A percentile compares a stretch with the other conserved stretches of the same genome.
phyloP scores from a whole-genome alignment of 92 coral and sea anemone species.

The Zoanthus gigantus region DNA sequence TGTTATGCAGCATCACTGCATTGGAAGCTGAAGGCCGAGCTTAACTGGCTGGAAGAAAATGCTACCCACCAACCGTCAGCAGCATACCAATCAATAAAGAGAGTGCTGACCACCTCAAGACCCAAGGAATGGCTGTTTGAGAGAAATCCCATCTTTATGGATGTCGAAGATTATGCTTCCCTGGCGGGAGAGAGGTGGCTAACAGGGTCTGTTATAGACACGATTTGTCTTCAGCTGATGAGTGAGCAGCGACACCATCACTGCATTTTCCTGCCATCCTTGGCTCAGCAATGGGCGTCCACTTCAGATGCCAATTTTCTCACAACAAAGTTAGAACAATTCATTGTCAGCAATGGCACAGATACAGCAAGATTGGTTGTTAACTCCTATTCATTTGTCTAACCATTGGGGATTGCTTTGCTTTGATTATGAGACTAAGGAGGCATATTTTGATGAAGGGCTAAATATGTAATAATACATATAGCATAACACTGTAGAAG shows the following conservation, averaged over 20 bases:
- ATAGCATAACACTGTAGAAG: neutral
- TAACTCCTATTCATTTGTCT: neutral
- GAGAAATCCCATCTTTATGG: constrained; percentile 41
- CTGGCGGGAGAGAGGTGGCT: constrained; percentile 57
- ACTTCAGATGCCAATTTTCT: constrained; percentile 29
- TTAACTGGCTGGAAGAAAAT: constrained; percentile 46
- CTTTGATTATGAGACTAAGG: neutral
- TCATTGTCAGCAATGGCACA: neutral
- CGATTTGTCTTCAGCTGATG: constrained; percentile 45
- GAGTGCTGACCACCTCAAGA: constrained; percentile 42
- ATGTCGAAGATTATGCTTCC: constrained; percentile 56
- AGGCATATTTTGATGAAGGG: constrained; percentile 7
- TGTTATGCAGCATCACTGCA: constrained; percentile 21
- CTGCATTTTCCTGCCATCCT: constrained; percentile 52
- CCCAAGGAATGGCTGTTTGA: constrained; percentile 53
- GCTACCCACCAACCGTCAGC: constrained; percentile 26
- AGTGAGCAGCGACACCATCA: constrained; percentile 14
- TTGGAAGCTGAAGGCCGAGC: constrained; percentile 40
- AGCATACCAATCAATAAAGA: constrained; percentile 17
- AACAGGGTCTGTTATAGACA: constrained; percentile 61
- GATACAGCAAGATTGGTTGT: constrained; percentile 36
- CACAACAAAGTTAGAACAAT: constrained; percentile 43
- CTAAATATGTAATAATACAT: neutral
- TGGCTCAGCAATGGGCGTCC: constrained; percentile 59
- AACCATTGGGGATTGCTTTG: constrained; percentile 22